Percentiles rank a stretch among this genome's conserved stretches.
These are phyloP conservation scores for Solenopsis invicta DNA, from an alignment of 1,140 invertebrate species.

Conservation along the genomic window DNA sequence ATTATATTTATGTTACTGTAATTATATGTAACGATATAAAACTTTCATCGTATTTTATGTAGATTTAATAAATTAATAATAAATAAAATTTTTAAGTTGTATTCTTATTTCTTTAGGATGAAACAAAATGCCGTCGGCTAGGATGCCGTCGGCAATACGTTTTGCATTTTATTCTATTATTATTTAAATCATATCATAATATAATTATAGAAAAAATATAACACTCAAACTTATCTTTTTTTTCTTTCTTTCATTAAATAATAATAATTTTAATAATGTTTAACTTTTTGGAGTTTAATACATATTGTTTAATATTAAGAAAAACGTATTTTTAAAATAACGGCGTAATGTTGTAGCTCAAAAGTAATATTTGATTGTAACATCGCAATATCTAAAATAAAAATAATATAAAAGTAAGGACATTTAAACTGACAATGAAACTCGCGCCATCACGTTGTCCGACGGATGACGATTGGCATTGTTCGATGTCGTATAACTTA, in stretches of 20 bases:
- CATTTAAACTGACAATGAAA: neutral
- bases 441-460: conserved; percentile 4
- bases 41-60: neutral
- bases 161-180: neutral
- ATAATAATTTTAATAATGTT: neutral
- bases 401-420: neutral
- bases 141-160: neutral
- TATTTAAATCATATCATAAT: neutral
- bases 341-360: neutral
- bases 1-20: neutral
- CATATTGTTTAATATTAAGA: neutral
- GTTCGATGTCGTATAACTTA: conserved; percentile 14
- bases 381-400: neutral
- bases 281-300: neutral
- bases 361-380: neutral
- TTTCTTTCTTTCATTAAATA: neutral
- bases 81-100: conserved; percentile 10
- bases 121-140: neutral
- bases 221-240: neutral
- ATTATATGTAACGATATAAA: neutral
- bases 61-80: conserved; percentile 7
- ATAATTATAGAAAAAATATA: neutral
- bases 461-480: conserved; percentile 12
- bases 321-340: neutral
- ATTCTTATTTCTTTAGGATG: neutral